Base-by-base conservation (phyloP, 2,797 vertebrate species). In the Rhynchonycteris naso region DNA sequence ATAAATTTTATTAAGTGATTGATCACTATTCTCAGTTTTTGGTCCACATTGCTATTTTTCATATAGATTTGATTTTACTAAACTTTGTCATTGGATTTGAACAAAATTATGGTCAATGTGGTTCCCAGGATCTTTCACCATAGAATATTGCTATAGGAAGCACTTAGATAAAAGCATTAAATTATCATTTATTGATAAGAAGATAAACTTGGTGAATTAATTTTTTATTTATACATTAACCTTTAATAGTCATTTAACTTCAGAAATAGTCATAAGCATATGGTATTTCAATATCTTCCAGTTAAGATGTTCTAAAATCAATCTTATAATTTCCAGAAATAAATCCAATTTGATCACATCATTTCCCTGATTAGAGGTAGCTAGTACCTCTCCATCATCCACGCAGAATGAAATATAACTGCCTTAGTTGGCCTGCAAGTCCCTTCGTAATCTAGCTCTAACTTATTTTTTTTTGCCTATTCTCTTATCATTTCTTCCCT, bases 151-250 rank as follows among this genome's bases (percentile, higher is more conserved):
- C 71, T 95, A 66, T 91, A 92, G 68, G 33, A 97, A 94, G 95
- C 96, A 97, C 96, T 97, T 97, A 97, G 93, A 94, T 85, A 92
- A 81, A 71, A 52, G 5, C 95, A 97, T 96, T 97, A 97, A 95
- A 97, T 97, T 91, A 96, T 97, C 80, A 96, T 97, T 96, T 97
- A 97, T 96, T 97, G 95, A 97, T 97, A 97, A 94, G 95, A 95
- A 78, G 65, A 83, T 95, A 95, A 94, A 96, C 35, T 89, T 81
- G 38, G 91, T 87, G 76, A 95, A 97, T 97, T 97, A 96, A 96
- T 97, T 95, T 97, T 97, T 97, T 97, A 97, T 96, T 96, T 97
- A 93, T 91, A 96, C 95, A 96, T 97, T 97, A 97, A 95, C 94
- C 95, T 96, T 96, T 95, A 96, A 96, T 96, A 95, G 80, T 95